Evolutionary conservation across 2,113 vertebrate species (phyloP).

Genomic region (Polypterus senegalus): DNA sequence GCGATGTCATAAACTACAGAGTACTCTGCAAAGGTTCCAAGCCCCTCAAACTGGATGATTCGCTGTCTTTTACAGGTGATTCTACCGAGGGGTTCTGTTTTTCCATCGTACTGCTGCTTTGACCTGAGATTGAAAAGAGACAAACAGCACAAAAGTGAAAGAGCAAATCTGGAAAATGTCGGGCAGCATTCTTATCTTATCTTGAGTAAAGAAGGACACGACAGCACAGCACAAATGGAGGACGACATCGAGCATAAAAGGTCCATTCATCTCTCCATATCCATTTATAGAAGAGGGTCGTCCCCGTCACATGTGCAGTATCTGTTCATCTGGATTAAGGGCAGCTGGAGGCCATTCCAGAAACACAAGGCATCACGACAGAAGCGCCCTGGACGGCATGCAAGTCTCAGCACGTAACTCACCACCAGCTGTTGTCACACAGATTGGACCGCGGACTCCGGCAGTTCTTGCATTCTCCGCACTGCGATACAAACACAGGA

Average conservation of each 20-base stretch:
- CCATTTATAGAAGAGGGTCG: not conserved
- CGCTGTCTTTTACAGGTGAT: conserved; percentile 1
- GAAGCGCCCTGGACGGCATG: not conserved
- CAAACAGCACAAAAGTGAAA: not conserved
- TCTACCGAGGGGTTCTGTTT: not conserved
- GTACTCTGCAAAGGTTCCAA: conserved; percentile 4
- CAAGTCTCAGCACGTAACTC: not conserved
- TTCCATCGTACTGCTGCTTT: not conserved
- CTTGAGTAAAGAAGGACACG: not conserved
- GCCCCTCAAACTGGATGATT: conserved; percentile 2
- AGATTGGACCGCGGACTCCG: conserved; percentile 65
- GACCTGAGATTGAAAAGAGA: not conserved
- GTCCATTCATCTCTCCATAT: not conserved
- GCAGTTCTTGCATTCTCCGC: conserved; percentile 66
- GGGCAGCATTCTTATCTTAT: not conserved
- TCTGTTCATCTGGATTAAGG: not conserved
- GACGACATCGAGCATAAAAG: not conserved
- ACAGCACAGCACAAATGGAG: not conserved
- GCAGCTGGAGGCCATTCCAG: not conserved
- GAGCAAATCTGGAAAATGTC: not conserved
- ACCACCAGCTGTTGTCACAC: conserved; percentile 65
- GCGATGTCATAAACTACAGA: conserved; percentile 4
- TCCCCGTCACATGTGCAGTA: not conserved
- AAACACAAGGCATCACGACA: not conserved
- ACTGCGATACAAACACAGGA: conserved; percentile 61